These are phyloP conservation scores for Mesocricetus auratus DNA, from an alignment of 2,113 vertebrate genomes.

Conservation along the genomic window DNA sequence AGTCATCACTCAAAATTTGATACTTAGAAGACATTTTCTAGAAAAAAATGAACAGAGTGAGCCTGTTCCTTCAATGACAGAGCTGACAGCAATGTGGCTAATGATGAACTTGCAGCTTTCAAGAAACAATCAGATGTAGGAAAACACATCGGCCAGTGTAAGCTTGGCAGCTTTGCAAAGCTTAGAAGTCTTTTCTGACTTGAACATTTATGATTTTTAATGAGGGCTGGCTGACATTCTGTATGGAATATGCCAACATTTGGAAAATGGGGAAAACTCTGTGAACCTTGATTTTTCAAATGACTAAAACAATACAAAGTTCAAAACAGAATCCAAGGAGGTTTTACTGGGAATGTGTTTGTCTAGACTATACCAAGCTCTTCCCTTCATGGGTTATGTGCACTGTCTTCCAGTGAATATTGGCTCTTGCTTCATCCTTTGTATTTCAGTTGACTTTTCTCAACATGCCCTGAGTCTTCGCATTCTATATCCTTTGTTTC, in stretches of 20 bases:
- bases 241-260: slow-evolving; percentile 10
- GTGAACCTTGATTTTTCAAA: neutral
- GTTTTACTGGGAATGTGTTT: neutral
- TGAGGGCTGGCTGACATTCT: neutral
- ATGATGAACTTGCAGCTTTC: slow-evolving; percentile 21
- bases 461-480: neutral
- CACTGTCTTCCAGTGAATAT: neutral
- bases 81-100: neutral
- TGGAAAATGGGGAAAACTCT: neutral
- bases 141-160: neutral
- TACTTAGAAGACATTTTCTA: slow-evolving; percentile 20
- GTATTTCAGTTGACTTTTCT: neutral
- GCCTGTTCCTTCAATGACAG: slow-evolving; percentile 25
- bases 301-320: neutral
- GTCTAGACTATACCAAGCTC: neutral
- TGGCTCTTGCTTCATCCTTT: neutral
- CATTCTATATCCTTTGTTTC: neutral
- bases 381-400: neutral
- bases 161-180: neutral
- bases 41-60: slow-evolving; percentile 28
- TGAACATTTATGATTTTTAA: slow-evolving; percentile 3
- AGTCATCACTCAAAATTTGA: neutral
- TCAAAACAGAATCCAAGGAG: neutral
- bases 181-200: neutral
- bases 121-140: neutral